Evolutionary conservation across 2,888 invertebrate genomes (phyloP).

Genomic region (Baronia brevicornis): DNA sequence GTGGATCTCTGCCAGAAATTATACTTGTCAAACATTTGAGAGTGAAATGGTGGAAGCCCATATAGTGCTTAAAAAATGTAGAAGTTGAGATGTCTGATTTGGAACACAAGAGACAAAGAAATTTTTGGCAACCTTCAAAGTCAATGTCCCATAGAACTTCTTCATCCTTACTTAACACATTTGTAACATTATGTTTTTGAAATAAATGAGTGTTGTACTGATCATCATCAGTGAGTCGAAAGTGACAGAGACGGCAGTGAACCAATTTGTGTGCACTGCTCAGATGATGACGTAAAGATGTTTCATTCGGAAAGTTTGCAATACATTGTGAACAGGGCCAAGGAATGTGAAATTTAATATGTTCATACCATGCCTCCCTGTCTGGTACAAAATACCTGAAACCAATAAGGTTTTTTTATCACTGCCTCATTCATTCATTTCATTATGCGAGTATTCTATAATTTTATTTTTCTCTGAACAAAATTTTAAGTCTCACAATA

Average conservation of each 20-base stretch:
- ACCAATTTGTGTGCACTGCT: slow-evolving; percentile 48
- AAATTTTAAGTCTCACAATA: too few relatives aligned
- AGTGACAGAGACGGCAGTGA: slow-evolving; percentile 62
- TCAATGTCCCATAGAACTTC: slow-evolving; percentile 54
- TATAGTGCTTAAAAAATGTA: slow-evolving; percentile 59
- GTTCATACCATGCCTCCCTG: slow-evolving; percentile 49
- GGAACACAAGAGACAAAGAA: slow-evolving; percentile 52
- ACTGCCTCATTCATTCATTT: too few relatives aligned
- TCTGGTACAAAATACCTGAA: slow-evolving; percentile 64
- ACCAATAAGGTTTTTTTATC: slow-evolving; percentile 16
- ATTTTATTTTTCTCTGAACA: too few relatives aligned
- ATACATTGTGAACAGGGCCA: slow-evolving; percentile 67
- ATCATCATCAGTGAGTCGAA: slow-evolving; percentile 51
- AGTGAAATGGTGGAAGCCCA: slow-evolving; percentile 64
- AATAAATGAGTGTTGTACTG: slow-evolving; percentile 53
- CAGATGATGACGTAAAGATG: slow-evolving; percentile 44
- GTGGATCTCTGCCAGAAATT: slow-evolving; percentile 50
- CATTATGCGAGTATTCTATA: too few relatives aligned
- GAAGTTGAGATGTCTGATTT: slow-evolving; percentile 40
- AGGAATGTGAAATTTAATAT: slow-evolving; percentile 56
- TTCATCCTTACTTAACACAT: slow-evolving; percentile 39
- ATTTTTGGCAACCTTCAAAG: slow-evolving; percentile 39
- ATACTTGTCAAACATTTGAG: slow-evolving; percentile 57
- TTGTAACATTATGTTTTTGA: slow-evolving; percentile 57
- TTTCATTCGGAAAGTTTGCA: slow-evolving; percentile 46